Conservation (phyloP, 2,797 vertebrate species). For the Gobio occitaniae region DNA sequence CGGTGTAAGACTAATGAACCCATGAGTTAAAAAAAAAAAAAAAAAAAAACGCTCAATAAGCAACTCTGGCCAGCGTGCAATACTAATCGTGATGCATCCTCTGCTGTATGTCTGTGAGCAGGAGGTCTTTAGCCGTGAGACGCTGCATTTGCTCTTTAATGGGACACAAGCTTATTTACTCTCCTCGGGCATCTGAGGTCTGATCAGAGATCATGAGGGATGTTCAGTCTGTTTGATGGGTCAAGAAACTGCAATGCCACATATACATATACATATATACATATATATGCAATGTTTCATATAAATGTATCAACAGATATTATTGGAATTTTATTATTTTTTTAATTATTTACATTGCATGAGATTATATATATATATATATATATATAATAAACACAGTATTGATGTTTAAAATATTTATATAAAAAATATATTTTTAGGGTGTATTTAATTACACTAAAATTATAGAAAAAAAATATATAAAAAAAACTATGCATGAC, state of each 20-base stretch:
- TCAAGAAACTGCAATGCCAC: neutral
- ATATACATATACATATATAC: too few relatives aligned
- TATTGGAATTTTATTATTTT: neutral
- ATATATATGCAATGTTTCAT: neutral
- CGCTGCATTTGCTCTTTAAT: conserved; percentile 21
- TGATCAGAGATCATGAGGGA: conserved; percentile 4
- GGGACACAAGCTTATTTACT: conserved; percentile 1
- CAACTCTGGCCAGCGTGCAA: conserved; percentile 51
- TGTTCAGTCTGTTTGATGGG: conserved; percentile 2
- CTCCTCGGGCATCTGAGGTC: neutral
- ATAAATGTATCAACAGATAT: neutral
- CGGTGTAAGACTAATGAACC: conserved; percentile 51
- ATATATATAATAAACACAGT: too few relatives aligned
- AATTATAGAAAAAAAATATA: too few relatives aligned
- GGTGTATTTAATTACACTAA: too few relatives aligned
- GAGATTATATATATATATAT: too few relatives aligned
- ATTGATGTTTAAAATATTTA: too few relatives aligned
- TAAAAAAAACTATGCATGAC: too few relatives aligned
- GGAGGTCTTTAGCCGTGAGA: neutral
- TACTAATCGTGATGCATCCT: conserved; percentile 55
- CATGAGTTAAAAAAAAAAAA: conserved; percentile 22
- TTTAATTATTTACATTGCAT: too few relatives aligned
- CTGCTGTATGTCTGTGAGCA: conserved; percentile 30
- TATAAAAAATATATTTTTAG: too few relatives aligned
- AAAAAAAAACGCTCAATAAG: conserved; percentile 45